Evolutionary conservation across 2,113 vertebrate genomes (phyloP).

Genomic region (Vanacampus margaritifer): DNA sequence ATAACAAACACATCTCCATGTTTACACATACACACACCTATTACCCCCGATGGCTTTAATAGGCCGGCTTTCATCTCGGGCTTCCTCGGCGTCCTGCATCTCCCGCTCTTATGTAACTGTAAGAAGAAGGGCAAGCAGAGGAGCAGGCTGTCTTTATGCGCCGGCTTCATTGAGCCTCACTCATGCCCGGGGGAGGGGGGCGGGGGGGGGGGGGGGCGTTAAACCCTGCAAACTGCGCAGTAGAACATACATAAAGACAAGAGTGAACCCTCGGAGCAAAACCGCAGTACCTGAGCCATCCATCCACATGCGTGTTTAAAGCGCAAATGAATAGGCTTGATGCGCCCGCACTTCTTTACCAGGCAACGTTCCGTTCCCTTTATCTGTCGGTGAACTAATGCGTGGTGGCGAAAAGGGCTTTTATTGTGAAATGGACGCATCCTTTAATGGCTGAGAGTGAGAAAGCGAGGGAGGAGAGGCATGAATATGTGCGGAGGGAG

Average conservation of each 20-base stretch:
- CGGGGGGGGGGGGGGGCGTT: slow-evolving; percentile 48
- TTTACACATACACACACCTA: slow-evolving; percentile 19
- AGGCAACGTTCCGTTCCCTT: slow-evolving; percentile 45
- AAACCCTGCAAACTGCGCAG: slow-evolving; percentile 45
- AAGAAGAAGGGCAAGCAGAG: slow-evolving; percentile 46
- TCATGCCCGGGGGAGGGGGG: slow-evolving; percentile 53
- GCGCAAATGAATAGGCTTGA: slow-evolving; percentile 44
- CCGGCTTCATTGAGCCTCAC: slow-evolving; percentile 59
- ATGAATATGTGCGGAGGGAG: slow-evolving; percentile 15
- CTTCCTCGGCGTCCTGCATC: slow-evolving; percentile 43
- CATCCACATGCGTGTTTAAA: slow-evolving; percentile 47
- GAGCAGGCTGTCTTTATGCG: slow-evolving; percentile 54
- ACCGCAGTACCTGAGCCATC: too few relatives aligned
- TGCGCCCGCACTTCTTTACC: slow-evolving; percentile 38
- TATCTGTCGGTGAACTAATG: slow-evolving; percentile 57
- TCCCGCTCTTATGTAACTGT: slow-evolving; percentile 60
- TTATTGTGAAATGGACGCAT: slow-evolving; percentile 62
- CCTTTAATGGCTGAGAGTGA: slow-evolving; percentile 44
- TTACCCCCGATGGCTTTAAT: slow-evolving; percentile 39
- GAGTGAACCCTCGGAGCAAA: slow-evolving; percentile 30
- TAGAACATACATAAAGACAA: slow-evolving; percentile 56
- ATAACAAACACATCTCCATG: slow-evolving; percentile 11
- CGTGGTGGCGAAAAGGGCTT: slow-evolving; percentile 36
- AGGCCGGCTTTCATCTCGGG: slow-evolving; percentile 51
- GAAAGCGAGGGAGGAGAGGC: slow-evolving; percentile 15